A percentile compares a stretch with the other conserved stretches of the same genome.
Evolutionary conservation across 1,140 invertebrate genomes (phyloP).

Genomic region (Mizuhopecten yessoensis): DNA sequence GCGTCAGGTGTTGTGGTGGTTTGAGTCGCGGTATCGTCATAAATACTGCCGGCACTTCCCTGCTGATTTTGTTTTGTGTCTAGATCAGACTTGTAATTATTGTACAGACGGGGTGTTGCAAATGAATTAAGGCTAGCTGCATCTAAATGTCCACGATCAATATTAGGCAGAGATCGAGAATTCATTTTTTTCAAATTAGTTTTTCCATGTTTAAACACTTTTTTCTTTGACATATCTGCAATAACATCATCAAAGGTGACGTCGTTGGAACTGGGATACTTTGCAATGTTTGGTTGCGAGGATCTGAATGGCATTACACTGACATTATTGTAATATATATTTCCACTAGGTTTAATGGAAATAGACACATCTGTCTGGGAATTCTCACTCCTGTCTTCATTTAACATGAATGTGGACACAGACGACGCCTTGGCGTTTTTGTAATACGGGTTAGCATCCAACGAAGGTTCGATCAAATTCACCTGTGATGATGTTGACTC

Average conservation of each 20-base stretch:
- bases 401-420: not conserved
- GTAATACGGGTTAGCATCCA: not conserved
- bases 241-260: not conserved
- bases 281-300: not conserved
- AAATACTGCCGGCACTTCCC: not conserved
- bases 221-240: not conserved
- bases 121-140: not conserved
- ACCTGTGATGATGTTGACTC: not conserved
- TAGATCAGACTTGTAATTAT: not conserved
- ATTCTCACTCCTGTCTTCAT: not conserved
- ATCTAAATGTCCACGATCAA: not conserved
- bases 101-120: not conserved
- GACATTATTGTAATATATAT: not conserved
- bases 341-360: not conserved
- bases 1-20: not conserved
- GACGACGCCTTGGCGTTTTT: not conserved
- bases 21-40: not conserved
- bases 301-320: not conserved
- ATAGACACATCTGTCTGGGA: not conserved
- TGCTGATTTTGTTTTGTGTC: not conserved
- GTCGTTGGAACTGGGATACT: not conserved
- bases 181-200: constrained; percentile 29
- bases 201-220: not conserved
- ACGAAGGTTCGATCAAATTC: not conserved
- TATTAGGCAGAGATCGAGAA: not conserved